phyloP scores from a whole-genome alignment of 1,140 invertebrate genomes.

The Drosophila ironensis region DNA sequence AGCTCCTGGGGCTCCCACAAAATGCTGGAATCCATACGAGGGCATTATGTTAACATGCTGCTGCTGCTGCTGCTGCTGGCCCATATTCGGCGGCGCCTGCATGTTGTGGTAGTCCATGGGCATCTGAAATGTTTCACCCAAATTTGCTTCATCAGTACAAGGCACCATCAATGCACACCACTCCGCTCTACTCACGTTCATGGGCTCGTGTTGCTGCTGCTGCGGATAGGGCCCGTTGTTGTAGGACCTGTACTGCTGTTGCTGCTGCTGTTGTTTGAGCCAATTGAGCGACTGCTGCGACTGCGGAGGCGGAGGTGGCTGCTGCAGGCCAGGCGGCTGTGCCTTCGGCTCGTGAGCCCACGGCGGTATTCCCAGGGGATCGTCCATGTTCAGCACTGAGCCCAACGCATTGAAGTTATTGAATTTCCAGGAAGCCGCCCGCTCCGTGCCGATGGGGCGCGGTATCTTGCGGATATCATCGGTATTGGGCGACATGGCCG shows the following conservation, averaged over 20 bases:
- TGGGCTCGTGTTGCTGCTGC: conserved; percentile 73
- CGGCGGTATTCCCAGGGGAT: conserved; percentile 39
- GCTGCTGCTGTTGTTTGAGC: conserved; percentile 63
- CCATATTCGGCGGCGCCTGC: conserved; percentile 61
- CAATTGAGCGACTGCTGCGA: conserved; percentile 62
- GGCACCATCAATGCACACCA: neutral
- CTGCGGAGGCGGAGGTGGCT: conserved; percentile 53
- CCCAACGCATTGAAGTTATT: conserved; percentile 61
- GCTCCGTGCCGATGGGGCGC: conserved; percentile 89
- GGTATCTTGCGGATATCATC: conserved; percentile 88
- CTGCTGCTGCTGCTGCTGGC: conserved; percentile 49
- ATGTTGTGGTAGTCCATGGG: conserved; percentile 78
- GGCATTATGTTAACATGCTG: conserved; percentile 74
- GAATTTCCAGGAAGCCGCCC: conserved; percentile 87
- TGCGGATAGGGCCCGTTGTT: conserved; percentile 69
- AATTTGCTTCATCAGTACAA: no score
- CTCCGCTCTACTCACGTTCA: conserved; percentile 60
- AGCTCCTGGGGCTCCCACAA: conserved; percentile 57
- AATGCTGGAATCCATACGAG: conserved; percentile 69
- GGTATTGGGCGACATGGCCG: conserved; percentile 85
- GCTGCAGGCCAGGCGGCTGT: conserved; percentile 57
- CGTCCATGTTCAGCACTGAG: conserved; percentile 50
- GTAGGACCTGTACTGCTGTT: conserved; percentile 62
- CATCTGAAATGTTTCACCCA: conserved; percentile 52
- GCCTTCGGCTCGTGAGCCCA: conserved; percentile 61